Percentiles rank a stretch among this genome's conserved stretches.
These are phyloP conservation scores for Venustaconcha ellipsiformis DNA, from an alignment of 1,140 invertebrate genomes.

Conservation along the genomic window DNA sequence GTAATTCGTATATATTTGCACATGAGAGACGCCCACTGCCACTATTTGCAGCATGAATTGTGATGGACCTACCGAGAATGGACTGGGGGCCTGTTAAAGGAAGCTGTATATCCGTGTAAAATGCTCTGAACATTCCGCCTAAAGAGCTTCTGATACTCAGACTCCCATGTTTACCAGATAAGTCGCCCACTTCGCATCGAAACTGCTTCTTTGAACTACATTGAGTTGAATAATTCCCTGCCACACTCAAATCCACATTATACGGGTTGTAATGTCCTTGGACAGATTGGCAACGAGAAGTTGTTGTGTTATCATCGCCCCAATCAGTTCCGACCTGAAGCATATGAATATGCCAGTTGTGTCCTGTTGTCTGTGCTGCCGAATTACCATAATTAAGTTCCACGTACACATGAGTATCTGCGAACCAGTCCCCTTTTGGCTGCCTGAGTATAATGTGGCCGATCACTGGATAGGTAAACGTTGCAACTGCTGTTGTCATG, in stretches of 20 bases:
- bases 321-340: conserved; percentile 79
- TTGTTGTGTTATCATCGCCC: conserved; percentile 63
- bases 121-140: conserved; percentile 77
- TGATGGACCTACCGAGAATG: conserved; percentile 86
- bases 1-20: conserved; percentile 71
- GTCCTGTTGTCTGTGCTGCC: conserved; percentile 79
- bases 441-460: conserved; percentile 90
- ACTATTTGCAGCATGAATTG: conserved; percentile 89
- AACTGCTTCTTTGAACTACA: conserved; percentile 67
- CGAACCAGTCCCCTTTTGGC: conserved; percentile 79
- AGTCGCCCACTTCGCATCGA: conserved; percentile 72
- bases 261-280: conserved; percentile 86
- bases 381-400: conserved; percentile 86
- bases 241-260: conserved; percentile 71
- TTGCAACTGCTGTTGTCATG: conserved; percentile 68
- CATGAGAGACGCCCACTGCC: conserved; percentile 90
- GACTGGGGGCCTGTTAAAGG: conserved; percentile 81
- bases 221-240: conserved; percentile 37
- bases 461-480: conserved; percentile 84
- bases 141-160: conserved; percentile 82
- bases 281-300: conserved; percentile 75
- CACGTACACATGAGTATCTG: conserved; percentile 81
- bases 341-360: conserved; percentile 78
- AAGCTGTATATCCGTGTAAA: conserved; percentile 83
- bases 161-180: conserved; percentile 75